Base-by-base conservation (phyloP, 2,888 invertebrate species). In the Parochlus steinenii region DNA sequence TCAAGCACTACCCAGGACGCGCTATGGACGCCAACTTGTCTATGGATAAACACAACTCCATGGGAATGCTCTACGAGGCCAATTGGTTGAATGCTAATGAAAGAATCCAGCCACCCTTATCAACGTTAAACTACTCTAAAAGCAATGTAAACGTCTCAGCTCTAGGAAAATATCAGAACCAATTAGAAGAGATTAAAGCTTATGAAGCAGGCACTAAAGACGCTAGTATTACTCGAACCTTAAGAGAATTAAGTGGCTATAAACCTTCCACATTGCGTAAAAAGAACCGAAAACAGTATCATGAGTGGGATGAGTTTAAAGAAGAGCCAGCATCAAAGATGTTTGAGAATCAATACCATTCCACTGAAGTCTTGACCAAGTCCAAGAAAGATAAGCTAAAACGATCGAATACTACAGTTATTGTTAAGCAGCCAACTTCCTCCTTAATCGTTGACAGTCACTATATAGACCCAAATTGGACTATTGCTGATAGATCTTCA, bases 1-100 rank as follows among this genome's bases (percentile, higher is more conserved):
- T 83, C 44, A 76, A 80, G 55, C 76, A 77, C 48, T 80, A 83
- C 56, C 83, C 83, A 27, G 83, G 83, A 44, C 78, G 79, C 60
- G 83, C 76, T 43, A 80, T 82, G 50, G 66, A 67, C 40, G 68
- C 71, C 38, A 67, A 69, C 55, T 51, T 71, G 40, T 64, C 71
- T 38, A 66, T 79, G 65, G 81, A 80, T 54, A 66, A 68, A 45
- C 72, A 72, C 45, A 67, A 68, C 47, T 71, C 72, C 41, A 75
- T 78, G 77, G 76, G 75, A 47, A 66, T 78, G 32, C 68, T 80
- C 30, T 85, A 85, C 55, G 83, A 82, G 47, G 82, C 82, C 20
- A 85, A 81, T 52, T 85, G 85, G 85, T 66, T 76, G 41, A 78
- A 80, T 48, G 70, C 77, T n/a, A 65, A 65, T 43, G 47, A 48